Evolutionary conservation across 2,888 invertebrate species (phyloP), one percentile per base, ranked within the genome.

Genomic region (Gryllus longicercus): DNA sequence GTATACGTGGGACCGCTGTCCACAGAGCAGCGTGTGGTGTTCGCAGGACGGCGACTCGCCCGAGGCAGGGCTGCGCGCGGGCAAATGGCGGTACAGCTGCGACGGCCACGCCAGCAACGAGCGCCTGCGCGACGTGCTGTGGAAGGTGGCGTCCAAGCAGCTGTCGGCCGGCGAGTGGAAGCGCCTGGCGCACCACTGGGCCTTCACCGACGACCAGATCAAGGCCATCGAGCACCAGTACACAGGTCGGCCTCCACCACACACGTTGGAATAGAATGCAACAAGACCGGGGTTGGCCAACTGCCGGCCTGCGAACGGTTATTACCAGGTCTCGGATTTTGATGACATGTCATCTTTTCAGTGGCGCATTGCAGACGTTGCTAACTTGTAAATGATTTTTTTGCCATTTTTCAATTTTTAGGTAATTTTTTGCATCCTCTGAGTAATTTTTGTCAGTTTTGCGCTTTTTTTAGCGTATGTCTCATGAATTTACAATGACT

Each of bases 211-310:
- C 77, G 92, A 92, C 80, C 92, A 93, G 84, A 91, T 93, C 81
- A 88, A 89, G 83, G 92, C 92, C 23, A 92, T 93, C 82, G 92
- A 92, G 85, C 92, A 92, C 85, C 92, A 93, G 84, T 92, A 92
- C 84, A 92, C 91, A 83, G 92, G 93, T 92, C 23, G 1, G n/a
- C 25, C 21, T 14, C 14, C 21, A 21, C 21, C 11, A 18, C 49
- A n/a, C 21, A 3, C 25, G 18, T 2, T 21, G n/a, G 1, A 76
- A 12, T 2, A 23, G 12, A 76, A 21, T 2, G 11, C 11, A 11
- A 76, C 49, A 0, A n/a, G n/a, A n/a, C n/a, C n/a, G n/a, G n/a
- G n/a, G n/a, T n/a, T n/a, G n/a, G n/a, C n/a, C n/a, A n/a, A n/a
- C 8, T 2, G 10, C 12, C 23, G 14, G 16, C 74, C 21, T 21